Conservation (phyloP, 2,888 invertebrate species). For the Chirona hameri region DNA sequence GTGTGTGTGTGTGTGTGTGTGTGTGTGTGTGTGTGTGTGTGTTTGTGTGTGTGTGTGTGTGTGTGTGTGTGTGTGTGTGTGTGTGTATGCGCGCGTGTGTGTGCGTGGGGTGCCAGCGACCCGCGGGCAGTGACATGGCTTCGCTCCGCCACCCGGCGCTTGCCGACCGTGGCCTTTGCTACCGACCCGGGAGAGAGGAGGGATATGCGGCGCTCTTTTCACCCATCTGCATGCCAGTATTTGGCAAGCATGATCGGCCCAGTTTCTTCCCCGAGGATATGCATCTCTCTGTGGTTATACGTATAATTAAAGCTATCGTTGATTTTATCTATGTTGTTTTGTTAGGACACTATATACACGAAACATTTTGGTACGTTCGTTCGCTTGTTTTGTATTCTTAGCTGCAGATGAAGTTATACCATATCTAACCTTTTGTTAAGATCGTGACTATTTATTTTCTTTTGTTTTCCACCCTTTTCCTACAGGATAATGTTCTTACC, state of each 20-base stretch:
- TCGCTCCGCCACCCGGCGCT: background rate
- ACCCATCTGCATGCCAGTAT: slow-evolving; percentile 11
- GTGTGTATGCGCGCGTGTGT: background rate
- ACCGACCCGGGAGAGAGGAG: too few relatives aligned
- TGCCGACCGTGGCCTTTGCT: background rate
- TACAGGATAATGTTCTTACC: background rate
- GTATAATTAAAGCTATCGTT: background rate
- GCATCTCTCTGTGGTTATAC: too few relatives aligned
- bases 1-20: too few relatives aligned
- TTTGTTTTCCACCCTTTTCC: background rate
- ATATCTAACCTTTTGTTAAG: background rate
- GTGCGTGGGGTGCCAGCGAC: background rate
- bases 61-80: too few relatives aligned
- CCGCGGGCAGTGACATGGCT: background rate
- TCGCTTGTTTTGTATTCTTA: background rate
- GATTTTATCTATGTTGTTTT: background rate
- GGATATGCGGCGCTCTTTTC: background rate
- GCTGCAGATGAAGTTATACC: too few relatives aligned
- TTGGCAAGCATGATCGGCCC: background rate
- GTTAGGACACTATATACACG: too few relatives aligned
- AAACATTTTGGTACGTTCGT: background rate
- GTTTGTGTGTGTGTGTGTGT: too few relatives aligned
- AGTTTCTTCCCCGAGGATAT: background rate
- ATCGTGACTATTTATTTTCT: background rate
- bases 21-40: too few relatives aligned